Evolutionary conservation across 2,888 invertebrate genomes (phyloP).

Genomic region (Eudasyphora cyanicolor): DNA sequence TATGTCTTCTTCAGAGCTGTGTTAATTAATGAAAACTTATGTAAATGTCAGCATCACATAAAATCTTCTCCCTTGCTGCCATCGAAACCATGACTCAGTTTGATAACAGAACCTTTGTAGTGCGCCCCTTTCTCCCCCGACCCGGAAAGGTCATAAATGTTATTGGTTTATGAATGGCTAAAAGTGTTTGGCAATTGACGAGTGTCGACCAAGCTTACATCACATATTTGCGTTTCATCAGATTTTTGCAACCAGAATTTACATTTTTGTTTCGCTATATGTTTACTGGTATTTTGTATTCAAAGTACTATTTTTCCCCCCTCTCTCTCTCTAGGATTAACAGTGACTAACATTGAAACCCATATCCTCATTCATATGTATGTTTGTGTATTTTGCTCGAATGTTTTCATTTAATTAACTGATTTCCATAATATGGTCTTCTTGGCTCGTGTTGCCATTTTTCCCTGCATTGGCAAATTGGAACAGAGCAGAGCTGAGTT

Average conservation of each 20-base stretch:
- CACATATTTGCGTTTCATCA: slow-evolving; percentile 12
- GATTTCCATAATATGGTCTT: slow-evolving; percentile 27
- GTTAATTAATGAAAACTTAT: slow-evolving; percentile 26
- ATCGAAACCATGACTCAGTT: not conserved
- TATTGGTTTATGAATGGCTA: slow-evolving; percentile 19
- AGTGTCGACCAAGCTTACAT: not conserved
- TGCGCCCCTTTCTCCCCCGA: not conserved
- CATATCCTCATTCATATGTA: not conserved
- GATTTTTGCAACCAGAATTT: slow-evolving; percentile 29
- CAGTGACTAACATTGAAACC: not conserved
- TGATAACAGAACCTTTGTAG: not conserved
- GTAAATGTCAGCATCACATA: not conserved
- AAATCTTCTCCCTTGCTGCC: not conserved
- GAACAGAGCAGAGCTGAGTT: not conserved
- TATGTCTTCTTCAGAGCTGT: slow-evolving; percentile 3
- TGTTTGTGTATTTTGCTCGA: not conserved
- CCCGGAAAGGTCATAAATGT: not conserved
- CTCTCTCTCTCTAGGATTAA: no score
- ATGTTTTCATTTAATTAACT: slow-evolving; percentile 54
- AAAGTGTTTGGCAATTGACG: not conserved
- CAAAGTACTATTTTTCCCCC: no score
- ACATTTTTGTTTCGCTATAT: slow-evolving; percentile 18
- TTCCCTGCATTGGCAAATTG: slow-evolving; percentile 31
- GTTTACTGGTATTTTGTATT: not conserved
- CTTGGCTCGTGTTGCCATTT: slow-evolving; percentile 5